A percentile compares a stretch with the other conserved stretches of the same genome.
Conservation (phyloP, 92 coral and sea anemone genomes). For the Porites lobata region DNA sequence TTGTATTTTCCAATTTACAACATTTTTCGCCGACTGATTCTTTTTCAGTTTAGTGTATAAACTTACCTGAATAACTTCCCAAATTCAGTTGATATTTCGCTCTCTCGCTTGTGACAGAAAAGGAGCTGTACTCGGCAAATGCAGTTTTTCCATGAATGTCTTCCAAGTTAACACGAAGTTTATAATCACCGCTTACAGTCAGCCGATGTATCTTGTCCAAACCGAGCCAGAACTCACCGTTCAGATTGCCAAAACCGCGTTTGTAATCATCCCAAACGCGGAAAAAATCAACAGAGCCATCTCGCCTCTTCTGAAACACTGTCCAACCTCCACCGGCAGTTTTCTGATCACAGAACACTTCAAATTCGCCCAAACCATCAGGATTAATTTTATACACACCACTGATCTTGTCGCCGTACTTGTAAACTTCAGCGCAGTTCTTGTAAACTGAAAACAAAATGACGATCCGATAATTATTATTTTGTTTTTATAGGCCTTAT, state of each 20-base stretch:
- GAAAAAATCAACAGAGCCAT: slow-evolving; percentile 36
- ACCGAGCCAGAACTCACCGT: slow-evolving; percentile 56
- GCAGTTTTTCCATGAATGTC: neutral
- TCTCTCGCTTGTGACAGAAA: slow-evolving; percentile 36
- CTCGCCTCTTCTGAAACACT: slow-evolving; percentile 42
- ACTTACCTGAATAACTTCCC: slow-evolving; percentile 37
- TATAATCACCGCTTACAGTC: slow-evolving; percentile 21
- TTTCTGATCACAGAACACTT: slow-evolving; percentile 52
- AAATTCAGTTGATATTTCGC: slow-evolving; percentile 32
- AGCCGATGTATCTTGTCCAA: slow-evolving; percentile 41
- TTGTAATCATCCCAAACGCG: slow-evolving; percentile 48
- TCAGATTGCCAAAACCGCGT: slow-evolving; percentile 48
- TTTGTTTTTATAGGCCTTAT: too few relatives aligned
- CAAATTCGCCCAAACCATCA: slow-evolving; percentile 57
- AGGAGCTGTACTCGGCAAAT: slow-evolving; percentile 44
- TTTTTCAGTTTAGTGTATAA: too few relatives aligned
- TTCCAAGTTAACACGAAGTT: slow-evolving; percentile 38
- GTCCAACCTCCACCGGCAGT: slow-evolving; percentile 61
- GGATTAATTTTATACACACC: slow-evolving; percentile 51
- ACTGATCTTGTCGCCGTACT: slow-evolving; percentile 17
- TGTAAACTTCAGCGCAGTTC: slow-evolving; percentile 17
- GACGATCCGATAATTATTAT: too few relatives aligned
- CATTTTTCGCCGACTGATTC: too few relatives aligned
- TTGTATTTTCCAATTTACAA: too few relatives aligned
- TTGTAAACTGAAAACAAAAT: neutral